Evolutionary conservation across 2,113 vertebrate species (phyloP).

Genomic region (Campylomormyrus tamandua): DNA sequence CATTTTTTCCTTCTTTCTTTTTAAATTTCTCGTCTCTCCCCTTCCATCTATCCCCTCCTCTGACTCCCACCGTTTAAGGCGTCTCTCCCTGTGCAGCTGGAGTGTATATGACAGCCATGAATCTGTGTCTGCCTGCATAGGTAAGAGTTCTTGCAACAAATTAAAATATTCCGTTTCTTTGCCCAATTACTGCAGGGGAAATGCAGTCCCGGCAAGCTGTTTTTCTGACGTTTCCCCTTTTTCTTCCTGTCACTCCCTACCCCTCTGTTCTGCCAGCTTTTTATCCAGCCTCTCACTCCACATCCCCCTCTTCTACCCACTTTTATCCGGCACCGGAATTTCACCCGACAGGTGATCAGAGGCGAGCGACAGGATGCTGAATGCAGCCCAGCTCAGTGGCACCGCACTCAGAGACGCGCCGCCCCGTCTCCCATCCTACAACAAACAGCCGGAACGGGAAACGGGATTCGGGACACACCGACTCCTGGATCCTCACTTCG

Average conservation of each 20-base stretch:
- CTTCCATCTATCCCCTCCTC: slow-evolving; percentile 2
- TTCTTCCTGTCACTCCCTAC: not conserved
- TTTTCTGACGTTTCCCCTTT: slow-evolving; percentile 12
- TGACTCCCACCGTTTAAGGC: slow-evolving; percentile 7
- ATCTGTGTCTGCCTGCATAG: slow-evolving; percentile 4
- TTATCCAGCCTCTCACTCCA: slow-evolving; percentile 7
- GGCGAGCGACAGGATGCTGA: slow-evolving; percentile 24
- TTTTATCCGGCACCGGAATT: slow-evolving; percentile 33
- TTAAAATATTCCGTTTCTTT: not conserved
- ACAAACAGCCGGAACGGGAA: not conserved
- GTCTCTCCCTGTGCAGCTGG: not conserved
- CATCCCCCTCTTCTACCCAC: slow-evolving; percentile 8
- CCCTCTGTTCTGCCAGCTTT: not conserved
- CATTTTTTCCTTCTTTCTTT: not conserved
- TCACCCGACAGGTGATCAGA: slow-evolving; percentile 37
- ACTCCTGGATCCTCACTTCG: not conserved
- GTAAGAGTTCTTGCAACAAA: not conserved
- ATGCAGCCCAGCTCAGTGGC: slow-evolving; percentile 9
- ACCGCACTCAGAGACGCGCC: not conserved
- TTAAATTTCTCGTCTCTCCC: not conserved
- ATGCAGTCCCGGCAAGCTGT: not conserved
- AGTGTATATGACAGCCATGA: not conserved
- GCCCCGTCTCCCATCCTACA: not conserved
- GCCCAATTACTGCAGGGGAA: slow-evolving; percentile 6
- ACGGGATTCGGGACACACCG: not conserved